Conservation (phyloP, 2,113 vertebrate species). For the Dromiciops gliroides region DNA sequence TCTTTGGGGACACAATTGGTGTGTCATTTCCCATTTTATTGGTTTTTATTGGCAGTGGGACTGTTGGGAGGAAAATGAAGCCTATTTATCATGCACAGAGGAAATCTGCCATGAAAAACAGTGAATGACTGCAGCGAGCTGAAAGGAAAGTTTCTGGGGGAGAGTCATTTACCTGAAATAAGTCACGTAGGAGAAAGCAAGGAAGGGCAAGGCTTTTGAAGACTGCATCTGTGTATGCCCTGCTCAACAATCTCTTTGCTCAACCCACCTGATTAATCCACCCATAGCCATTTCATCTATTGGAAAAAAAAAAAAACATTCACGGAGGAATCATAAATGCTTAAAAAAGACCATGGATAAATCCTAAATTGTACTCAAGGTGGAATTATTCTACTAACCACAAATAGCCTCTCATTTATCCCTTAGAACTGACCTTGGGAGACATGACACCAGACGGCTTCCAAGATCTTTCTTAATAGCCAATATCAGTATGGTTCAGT, state of each 20-base stretch:
- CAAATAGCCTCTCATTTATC: rapidly evolving
- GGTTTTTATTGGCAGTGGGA: conserved; percentile 71
- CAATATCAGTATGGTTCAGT: background rate
- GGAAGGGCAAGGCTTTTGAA: rapidly evolving
- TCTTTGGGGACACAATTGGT: conserved; percentile 79
- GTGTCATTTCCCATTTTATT: conserved; percentile 64
- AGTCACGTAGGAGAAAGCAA: rapidly evolving
- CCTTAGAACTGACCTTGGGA: rapidly evolving
- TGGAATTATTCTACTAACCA: rapidly evolving
- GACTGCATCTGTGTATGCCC: rapidly evolving
- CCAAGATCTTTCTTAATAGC: background rate
- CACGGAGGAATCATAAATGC: background rate
- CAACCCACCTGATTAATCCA: rapidly evolving
- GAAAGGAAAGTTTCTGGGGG: background rate
- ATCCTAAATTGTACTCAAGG: rapidly evolving
- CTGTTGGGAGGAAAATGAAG: conserved; percentile 66
- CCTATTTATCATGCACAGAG: conserved; percentile 46
- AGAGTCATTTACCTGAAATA: rapidly evolving
- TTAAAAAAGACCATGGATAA: rapidly evolving
- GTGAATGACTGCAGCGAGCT: background rate
- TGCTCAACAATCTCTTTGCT: rapidly evolving
- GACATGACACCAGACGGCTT: rapidly evolving
- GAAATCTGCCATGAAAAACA: background rate
- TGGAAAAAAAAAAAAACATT: too few species aligned
- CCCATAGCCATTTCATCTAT: rapidly evolving